These are phyloP conservation scores for Orgyia antiqua DNA, from an alignment of 2,888 invertebrate genomes.

Conservation along the genomic window DNA sequence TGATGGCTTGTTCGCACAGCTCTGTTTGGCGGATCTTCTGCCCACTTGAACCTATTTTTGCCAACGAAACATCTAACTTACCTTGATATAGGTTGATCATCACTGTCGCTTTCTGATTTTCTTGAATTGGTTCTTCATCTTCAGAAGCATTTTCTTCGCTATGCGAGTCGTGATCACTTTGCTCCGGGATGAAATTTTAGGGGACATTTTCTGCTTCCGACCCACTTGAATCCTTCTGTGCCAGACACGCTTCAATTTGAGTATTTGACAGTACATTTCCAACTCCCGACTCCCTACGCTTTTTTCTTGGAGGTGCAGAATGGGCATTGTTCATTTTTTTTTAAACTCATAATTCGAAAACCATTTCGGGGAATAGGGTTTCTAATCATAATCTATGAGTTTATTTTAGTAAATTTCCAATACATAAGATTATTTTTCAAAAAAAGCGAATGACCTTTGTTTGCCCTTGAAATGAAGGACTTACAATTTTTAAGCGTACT, in stretches of 20 bases:
- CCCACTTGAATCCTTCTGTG: constrained; percentile 8
- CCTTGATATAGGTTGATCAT: constrained; percentile 8
- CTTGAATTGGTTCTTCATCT: constrained; percentile 7
- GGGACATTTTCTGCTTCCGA: constrained; percentile 8
- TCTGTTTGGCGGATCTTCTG: constrained; percentile 5
- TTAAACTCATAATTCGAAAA: too few relatives aligned
- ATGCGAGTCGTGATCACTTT: constrained; percentile 8
- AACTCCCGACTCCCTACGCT: constrained; percentile 2
- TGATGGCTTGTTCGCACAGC: constrained; percentile 10
- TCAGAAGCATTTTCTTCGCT: constrained; percentile 9
- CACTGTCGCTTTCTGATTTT: constrained; percentile 5
- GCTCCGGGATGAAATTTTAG: constrained; percentile 4
- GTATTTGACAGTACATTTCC: constrained; percentile 2
- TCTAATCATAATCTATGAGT: too few relatives aligned
- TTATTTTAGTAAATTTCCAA: too few relatives aligned
- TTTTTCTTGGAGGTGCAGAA: constrained; percentile 6
- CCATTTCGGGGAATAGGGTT: too few relatives aligned
- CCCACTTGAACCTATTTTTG: constrained; percentile 12
- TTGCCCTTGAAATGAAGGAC: too few relatives aligned
- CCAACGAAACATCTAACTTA: constrained; percentile 9
- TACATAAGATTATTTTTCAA: too few relatives aligned
- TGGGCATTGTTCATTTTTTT: constrained; percentile 4
- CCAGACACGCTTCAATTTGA: constrained; percentile 3
- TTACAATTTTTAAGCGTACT: too few relatives aligned
- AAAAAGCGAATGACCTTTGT: too few relatives aligned